These are phyloP conservation scores for Chaenogobius annularis DNA, from an alignment of 2,113 vertebrate species.

Conservation along the genomic window DNA sequence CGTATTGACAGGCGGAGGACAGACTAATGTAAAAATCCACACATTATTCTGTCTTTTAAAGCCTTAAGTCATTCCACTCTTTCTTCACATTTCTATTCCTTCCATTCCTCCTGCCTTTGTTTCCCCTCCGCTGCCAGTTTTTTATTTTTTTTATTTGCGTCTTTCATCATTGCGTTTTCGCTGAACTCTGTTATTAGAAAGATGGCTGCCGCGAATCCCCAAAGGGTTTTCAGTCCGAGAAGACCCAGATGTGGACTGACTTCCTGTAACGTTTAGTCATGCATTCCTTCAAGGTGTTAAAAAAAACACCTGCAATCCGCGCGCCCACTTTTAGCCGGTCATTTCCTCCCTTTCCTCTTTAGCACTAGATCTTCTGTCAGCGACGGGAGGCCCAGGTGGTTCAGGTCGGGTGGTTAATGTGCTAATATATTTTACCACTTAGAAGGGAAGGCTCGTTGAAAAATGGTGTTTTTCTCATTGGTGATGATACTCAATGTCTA, in stretches of 20 bases:
- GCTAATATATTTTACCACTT: conserved; percentile 51
- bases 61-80: conserved; percentile 19
- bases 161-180: conserved; percentile 45
- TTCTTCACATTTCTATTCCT: conserved; percentile 21
- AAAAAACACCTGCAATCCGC: conserved; percentile 59
- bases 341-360: conserved; percentile 22
- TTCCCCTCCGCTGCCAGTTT: conserved; percentile 36
- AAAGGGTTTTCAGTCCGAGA: conserved; percentile 39
- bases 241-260: conserved; percentile 51
- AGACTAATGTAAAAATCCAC: conserved; percentile 23
- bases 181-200: conserved; percentile 38
- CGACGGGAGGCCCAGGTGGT: conserved; percentile 53
- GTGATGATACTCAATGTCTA: conserved; percentile 16
- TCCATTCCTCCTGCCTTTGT: conserved; percentile 20
- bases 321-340: conserved; percentile 33
- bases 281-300: conserved; percentile 58
- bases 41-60: conserved; percentile 12
- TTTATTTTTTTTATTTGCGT: conserved; percentile 48
- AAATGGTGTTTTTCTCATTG: conserved; percentile 39
- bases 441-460: conserved; percentile 26
- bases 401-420: conserved; percentile 28
- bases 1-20: conserved; percentile 38
- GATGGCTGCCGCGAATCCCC: conserved; percentile 32
- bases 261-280: conserved; percentile 52
- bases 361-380: conserved; percentile 15